Percentiles rank a stretch among this genome's conserved stretches.
These are phyloP conservation scores for Cyprinus carpio DNA, from an alignment of 2,113 vertebrate species.

Conservation along the genomic window DNA sequence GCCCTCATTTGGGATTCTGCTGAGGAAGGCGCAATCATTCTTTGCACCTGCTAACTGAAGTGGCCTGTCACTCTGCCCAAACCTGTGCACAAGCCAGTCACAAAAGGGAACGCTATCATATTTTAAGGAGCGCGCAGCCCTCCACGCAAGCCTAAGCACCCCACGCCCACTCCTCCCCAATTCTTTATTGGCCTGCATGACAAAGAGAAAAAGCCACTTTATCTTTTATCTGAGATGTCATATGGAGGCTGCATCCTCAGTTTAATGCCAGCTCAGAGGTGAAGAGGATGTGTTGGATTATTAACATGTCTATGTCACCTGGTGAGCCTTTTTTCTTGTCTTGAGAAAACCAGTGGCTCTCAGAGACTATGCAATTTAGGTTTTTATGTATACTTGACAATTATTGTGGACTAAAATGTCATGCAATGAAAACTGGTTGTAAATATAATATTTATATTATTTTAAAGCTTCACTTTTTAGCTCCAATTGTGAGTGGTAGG, in stretches of 20 bases:
- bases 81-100: constrained; percentile 6
- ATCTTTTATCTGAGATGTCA: constrained; percentile 23
- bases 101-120: constrained; percentile 30
- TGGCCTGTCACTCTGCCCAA: constrained; percentile 48
- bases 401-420: not conserved
- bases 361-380: not conserved
- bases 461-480: not conserved
- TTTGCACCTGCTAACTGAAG: constrained; percentile 59
- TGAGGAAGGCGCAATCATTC: constrained; percentile 56
- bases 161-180: not conserved
- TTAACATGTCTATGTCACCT: constrained; percentile 18
- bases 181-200: constrained; percentile 37
- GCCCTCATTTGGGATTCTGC: constrained; percentile 56
- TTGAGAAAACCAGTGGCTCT: constrained; percentile 3
- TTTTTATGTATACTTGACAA: not conserved
- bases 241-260: constrained; percentile 15
- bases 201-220: constrained; percentile 17
- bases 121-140: constrained; percentile 18
- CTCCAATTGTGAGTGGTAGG: not conserved
- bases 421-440: not conserved
- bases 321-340: not conserved
- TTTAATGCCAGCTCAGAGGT: constrained; percentile 21
- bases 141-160: not conserved
- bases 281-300: constrained; percentile 37
- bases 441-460: not conserved